Conservation (phyloP, 2,113 vertebrate species). For the Panthera tigris region DNA sequence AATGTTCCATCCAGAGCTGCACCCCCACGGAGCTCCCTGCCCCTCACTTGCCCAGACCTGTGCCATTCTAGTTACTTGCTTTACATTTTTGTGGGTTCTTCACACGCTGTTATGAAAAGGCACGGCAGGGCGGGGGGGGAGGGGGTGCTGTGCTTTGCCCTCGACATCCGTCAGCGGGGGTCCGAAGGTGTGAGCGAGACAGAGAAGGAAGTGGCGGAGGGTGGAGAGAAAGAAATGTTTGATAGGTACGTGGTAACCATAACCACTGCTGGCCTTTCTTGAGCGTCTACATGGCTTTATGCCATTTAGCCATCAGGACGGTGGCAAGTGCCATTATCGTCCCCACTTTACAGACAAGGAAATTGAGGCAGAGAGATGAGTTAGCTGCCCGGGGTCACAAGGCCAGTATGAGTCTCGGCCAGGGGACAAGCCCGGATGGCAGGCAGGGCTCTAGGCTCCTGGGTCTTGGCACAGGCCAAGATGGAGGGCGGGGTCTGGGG, state of each 20-base stretch:
- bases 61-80: not conserved
- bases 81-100: constrained; percentile 58
- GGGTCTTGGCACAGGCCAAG: not conserved
- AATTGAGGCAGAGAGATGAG: not conserved
- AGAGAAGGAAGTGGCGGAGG: accelerated
- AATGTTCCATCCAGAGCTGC: not conserved
- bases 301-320: not conserved
- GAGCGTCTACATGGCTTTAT: accelerated
- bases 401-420: too few relatives aligned
- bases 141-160: not conserved
- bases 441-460: not conserved
- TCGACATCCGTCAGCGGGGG: not conserved
- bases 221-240: not conserved
- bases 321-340: accelerated
- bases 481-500: not conserved
- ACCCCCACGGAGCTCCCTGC: not conserved
- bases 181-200: accelerated
- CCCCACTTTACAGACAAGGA: not conserved
- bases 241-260: not conserved
- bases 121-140: too few relatives aligned
- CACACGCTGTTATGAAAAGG: not conserved
- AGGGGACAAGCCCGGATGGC: accelerated
- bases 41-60: not conserved
- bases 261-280: not conserved
- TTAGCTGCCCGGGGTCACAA: not conserved